Conservation (phyloP, 2,113 vertebrate genomes). For the Prunella fulvescens region DNA sequence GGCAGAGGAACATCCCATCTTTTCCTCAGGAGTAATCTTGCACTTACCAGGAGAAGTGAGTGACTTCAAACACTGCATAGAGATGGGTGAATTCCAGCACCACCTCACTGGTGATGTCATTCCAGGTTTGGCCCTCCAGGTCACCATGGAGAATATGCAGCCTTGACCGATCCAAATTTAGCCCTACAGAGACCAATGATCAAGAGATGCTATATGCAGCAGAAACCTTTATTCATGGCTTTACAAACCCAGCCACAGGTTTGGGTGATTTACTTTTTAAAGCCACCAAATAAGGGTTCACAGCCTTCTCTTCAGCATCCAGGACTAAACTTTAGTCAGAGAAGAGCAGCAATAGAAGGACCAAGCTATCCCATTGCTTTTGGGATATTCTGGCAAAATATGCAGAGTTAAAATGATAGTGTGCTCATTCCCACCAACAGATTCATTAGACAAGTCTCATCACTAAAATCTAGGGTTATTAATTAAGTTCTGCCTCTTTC, state of each 20-base stretch:
- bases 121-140: conserved; percentile 81
- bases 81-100: conserved; percentile 85
- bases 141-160: conserved; percentile 87
- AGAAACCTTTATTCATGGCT: neutral
- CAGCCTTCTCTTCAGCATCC: neutral
- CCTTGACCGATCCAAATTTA: conserved; percentile 77
- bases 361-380: neutral
- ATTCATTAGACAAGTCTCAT: neutral
- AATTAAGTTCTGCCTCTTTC: neutral
- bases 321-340: neutral
- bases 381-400: neutral
- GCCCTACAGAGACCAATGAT: conserved; percentile 68
- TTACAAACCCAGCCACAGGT: neutral
- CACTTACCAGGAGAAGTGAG: conserved; percentile 93
- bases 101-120: conserved; percentile 88
- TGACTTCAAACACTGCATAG: conserved; percentile 89
- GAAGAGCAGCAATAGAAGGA: neutral
- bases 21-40: neutral
- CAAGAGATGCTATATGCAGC: neutral
- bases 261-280: neutral
- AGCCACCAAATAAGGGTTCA: neutral
- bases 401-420: neutral
- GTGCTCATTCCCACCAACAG: neutral
- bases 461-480: neutral
- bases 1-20: neutral